phyloP scores from a whole-genome alignment of 2,113 vertebrate genomes.

The Pluvianellus socialis region DNA sequence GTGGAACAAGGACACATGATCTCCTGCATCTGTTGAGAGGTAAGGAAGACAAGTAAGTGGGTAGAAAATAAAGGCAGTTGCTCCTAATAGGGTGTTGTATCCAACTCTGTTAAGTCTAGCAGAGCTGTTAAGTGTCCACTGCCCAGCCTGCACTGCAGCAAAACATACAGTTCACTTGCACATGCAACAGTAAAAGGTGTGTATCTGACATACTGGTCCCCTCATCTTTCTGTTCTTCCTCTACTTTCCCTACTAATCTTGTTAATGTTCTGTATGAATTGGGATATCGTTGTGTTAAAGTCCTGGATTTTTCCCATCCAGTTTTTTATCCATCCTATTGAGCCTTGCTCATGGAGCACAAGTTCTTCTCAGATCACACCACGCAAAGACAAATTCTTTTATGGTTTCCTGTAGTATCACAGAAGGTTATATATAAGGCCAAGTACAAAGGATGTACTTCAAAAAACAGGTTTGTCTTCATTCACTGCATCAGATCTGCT shows the following conservation, averaged over 20 bases:
- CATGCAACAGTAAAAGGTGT: background rate
- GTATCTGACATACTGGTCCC: background rate
- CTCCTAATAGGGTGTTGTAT: background rate
- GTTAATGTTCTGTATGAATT: background rate
- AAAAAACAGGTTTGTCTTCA: background rate
- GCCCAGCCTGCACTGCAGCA: background rate
- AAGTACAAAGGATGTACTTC: background rate
- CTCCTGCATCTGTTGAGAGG: background rate
- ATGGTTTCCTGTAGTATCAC: background rate
- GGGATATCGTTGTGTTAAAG: background rate
- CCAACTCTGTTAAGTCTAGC: background rate
- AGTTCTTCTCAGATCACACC: background rate
- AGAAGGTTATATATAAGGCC: background rate
- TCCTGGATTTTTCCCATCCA: background rate
- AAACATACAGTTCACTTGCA: background rate
- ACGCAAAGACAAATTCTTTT: background rate
- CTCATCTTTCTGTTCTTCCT: background rate
- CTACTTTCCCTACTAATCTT: background rate
- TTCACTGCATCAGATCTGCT: background rate
- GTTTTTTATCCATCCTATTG: background rate
- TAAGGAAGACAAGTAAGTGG: background rate
- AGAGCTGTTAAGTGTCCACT: background rate
- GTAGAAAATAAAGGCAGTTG: background rate
- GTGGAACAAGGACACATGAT: background rate
- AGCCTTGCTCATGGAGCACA: accelerated